Conservation (phyloP, 2,888 invertebrate genomes). For the Allygus modestus region DNA sequence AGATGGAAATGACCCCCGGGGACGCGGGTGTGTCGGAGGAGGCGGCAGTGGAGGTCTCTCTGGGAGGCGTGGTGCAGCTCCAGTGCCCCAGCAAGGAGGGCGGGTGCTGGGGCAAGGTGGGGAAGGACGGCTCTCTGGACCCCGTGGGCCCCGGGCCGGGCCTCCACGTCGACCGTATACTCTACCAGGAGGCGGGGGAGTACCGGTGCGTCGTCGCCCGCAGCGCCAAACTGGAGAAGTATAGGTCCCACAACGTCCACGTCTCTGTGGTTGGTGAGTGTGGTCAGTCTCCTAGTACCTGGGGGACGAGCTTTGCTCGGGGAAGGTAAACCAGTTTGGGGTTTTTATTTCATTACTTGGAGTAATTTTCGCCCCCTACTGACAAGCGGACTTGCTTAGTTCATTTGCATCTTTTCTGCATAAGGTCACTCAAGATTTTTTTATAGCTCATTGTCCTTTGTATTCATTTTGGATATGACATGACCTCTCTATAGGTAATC, state of each 20-base stretch:
- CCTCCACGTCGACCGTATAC: slow-evolving; percentile 82
- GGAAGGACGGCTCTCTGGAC: slow-evolving; percentile 74
- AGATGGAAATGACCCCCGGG: slow-evolving; percentile 78
- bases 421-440: too few relatives aligned
- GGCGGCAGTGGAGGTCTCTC: slow-evolving; percentile 81
- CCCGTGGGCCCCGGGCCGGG: slow-evolving; percentile 79
- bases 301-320: too few relatives aligned
- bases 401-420: too few relatives aligned
- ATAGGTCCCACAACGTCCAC: slow-evolving; percentile 73
- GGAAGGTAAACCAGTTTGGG: too few relatives aligned
- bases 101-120: slow-evolving; percentile 81
- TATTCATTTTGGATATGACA: too few relatives aligned
- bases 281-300: too few relatives aligned
- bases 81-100: slow-evolving; percentile 87
- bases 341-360: too few relatives aligned
- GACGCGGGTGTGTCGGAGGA: slow-evolving; percentile 74
- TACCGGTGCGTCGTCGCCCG: slow-evolving; percentile 83
- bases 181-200: slow-evolving; percentile 87
- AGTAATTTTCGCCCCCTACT: too few relatives aligned
- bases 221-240: slow-evolving; percentile 72
- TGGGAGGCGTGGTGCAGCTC: slow-evolving; percentile 91
- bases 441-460: too few relatives aligned
- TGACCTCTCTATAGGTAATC: too few relatives aligned
- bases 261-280: slow-evolving; percentile 77
- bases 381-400: too few relatives aligned